phyloP scores from a whole-genome alignment of 1,140 invertebrate genomes.

The Brachionus paranguensis region DNA sequence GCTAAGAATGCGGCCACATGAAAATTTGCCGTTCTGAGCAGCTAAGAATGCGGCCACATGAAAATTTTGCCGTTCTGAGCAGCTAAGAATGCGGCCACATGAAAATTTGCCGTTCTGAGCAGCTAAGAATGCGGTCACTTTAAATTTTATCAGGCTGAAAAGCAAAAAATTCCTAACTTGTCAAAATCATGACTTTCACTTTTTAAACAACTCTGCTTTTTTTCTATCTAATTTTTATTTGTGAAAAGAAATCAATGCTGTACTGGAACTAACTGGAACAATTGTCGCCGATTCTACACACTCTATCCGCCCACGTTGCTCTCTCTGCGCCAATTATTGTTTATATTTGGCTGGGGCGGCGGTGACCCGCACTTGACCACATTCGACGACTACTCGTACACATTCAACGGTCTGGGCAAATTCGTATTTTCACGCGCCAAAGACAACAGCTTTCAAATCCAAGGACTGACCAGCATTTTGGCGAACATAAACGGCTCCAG shows the following conservation, averaged over 20 bases:
- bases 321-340: background rate
- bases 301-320: background rate
- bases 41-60: too few species aligned
- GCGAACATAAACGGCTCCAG: background rate
- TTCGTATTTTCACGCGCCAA: background rate
- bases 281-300: slow-evolving; percentile 14
- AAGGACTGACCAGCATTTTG: background rate
- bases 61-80: too few species aligned
- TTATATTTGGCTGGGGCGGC: slow-evolving; percentile 11
- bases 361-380: slow-evolving; percentile 32
- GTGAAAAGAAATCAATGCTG: background rate
- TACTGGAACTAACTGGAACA: background rate
- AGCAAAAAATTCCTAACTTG: too few species aligned
- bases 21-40: too few species aligned
- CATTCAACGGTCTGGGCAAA: slow-evolving; percentile 31
- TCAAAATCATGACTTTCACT: too few species aligned
- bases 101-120: too few species aligned
- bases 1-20: too few species aligned
- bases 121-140: too few species aligned
- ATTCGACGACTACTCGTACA: slow-evolving; percentile 1
- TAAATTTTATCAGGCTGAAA: too few species aligned
- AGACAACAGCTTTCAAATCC: slow-evolving; percentile 17
- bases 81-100: too few species aligned
- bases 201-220: too few species aligned
- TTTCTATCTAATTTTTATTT: too few species aligned